Conservation (phyloP, 2,888 invertebrate genomes). For the Aleiodes alternator region DNA sequence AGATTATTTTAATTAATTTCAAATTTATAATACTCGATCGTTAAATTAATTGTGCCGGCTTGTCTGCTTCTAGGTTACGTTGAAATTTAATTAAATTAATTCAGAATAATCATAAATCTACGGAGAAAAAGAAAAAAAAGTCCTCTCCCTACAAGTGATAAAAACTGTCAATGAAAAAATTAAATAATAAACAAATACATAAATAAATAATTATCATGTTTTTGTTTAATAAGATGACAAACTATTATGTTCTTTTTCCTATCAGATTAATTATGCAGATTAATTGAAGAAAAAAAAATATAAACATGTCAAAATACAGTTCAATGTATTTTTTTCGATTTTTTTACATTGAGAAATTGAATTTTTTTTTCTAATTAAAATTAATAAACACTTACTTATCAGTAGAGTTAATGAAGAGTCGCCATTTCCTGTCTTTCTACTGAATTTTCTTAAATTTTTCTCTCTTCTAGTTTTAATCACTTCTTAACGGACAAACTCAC, state of each 20-base stretch:
- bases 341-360: neutral
- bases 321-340: constrained; percentile 1
- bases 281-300: constrained; percentile 26
- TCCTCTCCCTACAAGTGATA: neutral
- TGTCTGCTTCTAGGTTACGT: constrained; percentile 19
- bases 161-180: neutral
- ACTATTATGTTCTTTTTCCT: neutral
- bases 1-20: neutral
- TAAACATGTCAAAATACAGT: neutral
- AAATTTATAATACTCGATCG: neutral
- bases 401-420: constrained; percentile 45
- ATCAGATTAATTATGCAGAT: neutral
- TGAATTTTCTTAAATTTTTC: constrained; percentile 33
- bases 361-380: constrained; percentile 13
- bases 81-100: neutral
- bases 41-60: neutral
- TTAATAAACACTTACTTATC: constrained; percentile 51
- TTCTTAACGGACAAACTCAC: neutral
- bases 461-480: neutral
- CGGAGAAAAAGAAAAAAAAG: neutral
- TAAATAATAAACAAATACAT: constrained; percentile 17
- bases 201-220: constrained; percentile 12
- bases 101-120: neutral
- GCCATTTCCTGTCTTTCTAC: constrained; percentile 54
- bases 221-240: neutral